Conservation (phyloP, 2,888 invertebrate species). For the Leucozona laternaria region DNA sequence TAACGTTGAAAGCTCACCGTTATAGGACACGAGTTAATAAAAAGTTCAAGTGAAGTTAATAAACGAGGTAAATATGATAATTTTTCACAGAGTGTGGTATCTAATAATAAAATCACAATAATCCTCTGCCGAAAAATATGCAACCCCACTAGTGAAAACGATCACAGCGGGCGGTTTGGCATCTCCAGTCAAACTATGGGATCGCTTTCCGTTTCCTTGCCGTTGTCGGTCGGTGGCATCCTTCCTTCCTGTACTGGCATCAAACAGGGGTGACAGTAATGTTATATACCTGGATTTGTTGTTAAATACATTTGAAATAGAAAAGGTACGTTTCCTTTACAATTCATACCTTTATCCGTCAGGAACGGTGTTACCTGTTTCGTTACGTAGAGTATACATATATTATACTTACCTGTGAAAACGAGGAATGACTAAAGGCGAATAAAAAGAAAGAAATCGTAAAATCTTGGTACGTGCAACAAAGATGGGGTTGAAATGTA, state of each 20-base stretch:
- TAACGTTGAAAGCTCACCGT: conserved; percentile 26
- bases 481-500: too few relatives aligned
- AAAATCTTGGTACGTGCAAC: too few relatives aligned
- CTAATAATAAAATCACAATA: conserved; percentile 84
- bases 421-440: too few relatives aligned
- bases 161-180: conserved; percentile 73
- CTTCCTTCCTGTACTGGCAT: conserved; percentile 78
- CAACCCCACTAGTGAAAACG: conserved; percentile 75
- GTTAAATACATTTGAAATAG: not conserved
- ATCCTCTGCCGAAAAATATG: conserved; percentile 79
- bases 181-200: conserved; percentile 64
- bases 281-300: conserved; percentile 24
- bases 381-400: too few relatives aligned
- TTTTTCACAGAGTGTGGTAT: conserved; percentile 84
- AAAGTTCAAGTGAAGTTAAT: conserved; percentile 83
- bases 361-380: too few relatives aligned
- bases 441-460: too few relatives aligned
- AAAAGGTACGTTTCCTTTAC: not conserved
- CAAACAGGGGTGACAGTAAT: conserved; percentile 25
- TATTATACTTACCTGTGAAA: too few relatives aligned
- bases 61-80: conserved; percentile 84
- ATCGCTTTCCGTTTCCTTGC: conserved; percentile 72
- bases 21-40: conserved; percentile 73
- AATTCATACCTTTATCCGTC: too few relatives aligned
- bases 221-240: conserved; percentile 79